Percentiles rank a stretch among this genome's conserved stretches.
Evolutionary conservation across 2,888 invertebrate genomes (phyloP).

Genomic region (Deroplatys truncata): DNA sequence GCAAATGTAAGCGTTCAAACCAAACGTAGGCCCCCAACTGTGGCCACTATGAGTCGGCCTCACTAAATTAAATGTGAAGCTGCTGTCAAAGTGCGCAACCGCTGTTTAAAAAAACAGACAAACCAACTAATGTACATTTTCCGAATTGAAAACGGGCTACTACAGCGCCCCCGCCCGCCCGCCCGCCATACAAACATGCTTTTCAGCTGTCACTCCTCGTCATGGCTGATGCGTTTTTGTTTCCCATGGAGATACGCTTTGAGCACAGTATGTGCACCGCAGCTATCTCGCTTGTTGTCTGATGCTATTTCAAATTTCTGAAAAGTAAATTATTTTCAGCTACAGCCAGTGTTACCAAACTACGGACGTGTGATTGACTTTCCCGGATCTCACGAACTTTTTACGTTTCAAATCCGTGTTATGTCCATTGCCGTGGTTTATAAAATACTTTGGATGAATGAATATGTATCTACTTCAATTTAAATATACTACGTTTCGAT

Average conservation of each 20-base stretch:
- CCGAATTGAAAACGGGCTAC: neutral
- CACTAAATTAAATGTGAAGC: neutral
- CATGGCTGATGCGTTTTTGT: neutral
- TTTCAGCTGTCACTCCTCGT: neutral
- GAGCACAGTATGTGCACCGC: neutral
- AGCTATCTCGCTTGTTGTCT: too few relatives aligned
- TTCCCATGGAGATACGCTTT: neutral
- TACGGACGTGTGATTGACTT: too few relatives aligned
- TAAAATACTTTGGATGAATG: too few relatives aligned
- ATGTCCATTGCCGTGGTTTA: too few relatives aligned
- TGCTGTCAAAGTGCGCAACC: neutral
- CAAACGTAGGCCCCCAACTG: neutral
- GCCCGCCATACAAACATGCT: neutral
- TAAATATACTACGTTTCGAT: too few relatives aligned
- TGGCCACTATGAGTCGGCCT: neutral
- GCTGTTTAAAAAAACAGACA: neutral
- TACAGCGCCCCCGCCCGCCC: neutral
- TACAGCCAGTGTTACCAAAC: too few relatives aligned
- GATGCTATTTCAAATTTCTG: too few relatives aligned
- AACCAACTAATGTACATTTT: neutral
- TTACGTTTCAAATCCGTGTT: too few relatives aligned
- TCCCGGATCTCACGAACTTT: too few relatives aligned
- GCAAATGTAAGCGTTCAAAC: neutral
- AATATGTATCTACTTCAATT: too few relatives aligned
- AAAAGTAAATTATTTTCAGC: too few relatives aligned